These are phyloP conservation scores for Phania funesta DNA, from an alignment of 2,888 invertebrate species.

Conservation along the genomic window DNA sequence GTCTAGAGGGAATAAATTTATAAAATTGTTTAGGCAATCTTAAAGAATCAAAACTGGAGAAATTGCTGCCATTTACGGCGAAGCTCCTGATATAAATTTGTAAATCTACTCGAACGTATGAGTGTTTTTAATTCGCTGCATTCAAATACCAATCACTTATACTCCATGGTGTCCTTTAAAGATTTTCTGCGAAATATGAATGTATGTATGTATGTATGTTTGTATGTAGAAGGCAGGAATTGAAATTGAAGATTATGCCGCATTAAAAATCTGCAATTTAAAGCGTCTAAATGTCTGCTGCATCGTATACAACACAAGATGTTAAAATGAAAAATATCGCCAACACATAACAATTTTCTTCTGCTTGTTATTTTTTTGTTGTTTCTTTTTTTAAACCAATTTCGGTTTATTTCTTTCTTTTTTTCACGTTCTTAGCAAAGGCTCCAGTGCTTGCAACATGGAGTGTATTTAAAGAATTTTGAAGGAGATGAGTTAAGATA, in stretches of 20 bases:
- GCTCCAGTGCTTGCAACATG: not conserved
- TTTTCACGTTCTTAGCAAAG: not conserved
- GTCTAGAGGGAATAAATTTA: too few relatives aligned
- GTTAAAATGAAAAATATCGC: slow-evolving; percentile 61
- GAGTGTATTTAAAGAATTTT: not conserved
- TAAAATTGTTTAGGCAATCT: too few relatives aligned
- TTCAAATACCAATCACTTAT: slow-evolving; percentile 35
- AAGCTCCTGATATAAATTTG: too few relatives aligned
- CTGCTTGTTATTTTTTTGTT: slow-evolving; percentile 14
- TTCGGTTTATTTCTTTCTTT: slow-evolving; percentile 10
- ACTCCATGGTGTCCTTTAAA: slow-evolving; percentile 13
- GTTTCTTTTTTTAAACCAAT: not conserved
- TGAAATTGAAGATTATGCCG: slow-evolving; percentile 61
- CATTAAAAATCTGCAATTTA: slow-evolving; percentile 74
- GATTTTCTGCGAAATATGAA: not conserved
- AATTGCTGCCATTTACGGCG: too few relatives aligned
- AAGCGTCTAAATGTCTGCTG: slow-evolving; percentile 78
- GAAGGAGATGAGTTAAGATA: slow-evolving; percentile 49
- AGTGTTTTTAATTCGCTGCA: slow-evolving; percentile 10
- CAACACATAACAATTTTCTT: slow-evolving; percentile 70
- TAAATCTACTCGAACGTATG: slow-evolving; percentile 16
- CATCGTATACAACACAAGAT: slow-evolving; percentile 62
- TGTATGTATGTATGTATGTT: not conserved
- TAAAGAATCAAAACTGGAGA: too few relatives aligned
- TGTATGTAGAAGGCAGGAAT: not conserved